Conservation (phyloP, 2,888 invertebrate genomes). For the Agelastica alni region DNA sequence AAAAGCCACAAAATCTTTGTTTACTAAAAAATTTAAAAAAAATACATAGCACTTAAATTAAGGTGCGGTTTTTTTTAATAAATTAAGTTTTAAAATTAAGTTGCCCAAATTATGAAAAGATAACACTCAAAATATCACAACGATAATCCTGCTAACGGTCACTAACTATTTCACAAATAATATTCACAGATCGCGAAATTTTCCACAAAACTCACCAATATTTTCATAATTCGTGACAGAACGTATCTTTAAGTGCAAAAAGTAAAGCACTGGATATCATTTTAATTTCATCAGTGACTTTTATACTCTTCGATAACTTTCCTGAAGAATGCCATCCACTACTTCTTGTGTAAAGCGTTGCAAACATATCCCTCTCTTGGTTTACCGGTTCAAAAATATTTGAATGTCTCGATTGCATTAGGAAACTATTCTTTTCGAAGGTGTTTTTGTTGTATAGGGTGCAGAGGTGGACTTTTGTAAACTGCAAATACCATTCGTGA, state of each 20-base stretch:
- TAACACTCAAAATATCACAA: neutral
- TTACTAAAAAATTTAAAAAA: no score
- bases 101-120: no score
- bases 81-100: no score
- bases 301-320: conserved; percentile 63
- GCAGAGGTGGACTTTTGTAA: no score
- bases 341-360: conserved; percentile 51
- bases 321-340: conserved; percentile 54
- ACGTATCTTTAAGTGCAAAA: conserved; percentile 42
- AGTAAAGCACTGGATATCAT: conserved; percentile 62
- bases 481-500: no score
- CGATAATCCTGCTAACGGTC: conserved; percentile 6
- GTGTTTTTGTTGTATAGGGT: conserved; percentile 25
- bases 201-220: conserved; percentile 58
- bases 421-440: conserved; percentile 51
- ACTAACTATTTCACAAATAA: conserved; percentile 11
- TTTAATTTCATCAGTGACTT: conserved; percentile 60
- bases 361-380: conserved; percentile 46
- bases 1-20: no score
- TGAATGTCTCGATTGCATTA: conserved; percentile 34
- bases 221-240: conserved; percentile 56
- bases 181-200: conserved; percentile 11
- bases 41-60: no score
- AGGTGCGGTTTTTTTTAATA: no score
- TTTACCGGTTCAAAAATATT: conserved; percentile 41